A percentile compares a stretch with the other conserved stretches of the same genome.
Evolutionary conservation across 2,888 invertebrate genomes (phyloP).

Genomic region (Odontomyia ornata): DNA sequence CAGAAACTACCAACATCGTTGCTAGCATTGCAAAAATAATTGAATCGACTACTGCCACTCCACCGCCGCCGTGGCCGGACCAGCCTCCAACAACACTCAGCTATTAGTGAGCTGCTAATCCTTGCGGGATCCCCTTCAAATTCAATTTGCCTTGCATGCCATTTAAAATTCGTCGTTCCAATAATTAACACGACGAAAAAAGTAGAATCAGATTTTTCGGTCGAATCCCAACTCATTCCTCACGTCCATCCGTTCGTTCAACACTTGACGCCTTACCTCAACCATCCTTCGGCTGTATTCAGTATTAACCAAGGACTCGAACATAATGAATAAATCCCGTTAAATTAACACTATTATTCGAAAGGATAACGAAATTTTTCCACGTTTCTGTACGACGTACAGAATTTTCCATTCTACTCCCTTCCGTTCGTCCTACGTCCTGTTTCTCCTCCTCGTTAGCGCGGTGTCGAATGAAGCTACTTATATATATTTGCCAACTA

Average conservation of each 20-base stretch:
- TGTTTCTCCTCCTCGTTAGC: background rate
- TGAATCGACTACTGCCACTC: background rate
- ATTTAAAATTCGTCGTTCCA: conserved; percentile 18
- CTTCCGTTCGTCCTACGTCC: background rate
- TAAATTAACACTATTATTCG: conserved; percentile 41
- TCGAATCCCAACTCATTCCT: background rate
- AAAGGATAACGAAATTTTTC: conserved; percentile 32
- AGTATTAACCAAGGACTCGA: background rate
- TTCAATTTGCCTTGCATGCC: conserved; percentile 20
- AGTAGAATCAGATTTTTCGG: background rate
- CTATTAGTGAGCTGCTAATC: conserved; percentile 12
- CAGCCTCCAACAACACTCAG: background rate
- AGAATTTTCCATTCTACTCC: background rate
- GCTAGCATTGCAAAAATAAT: background rate
- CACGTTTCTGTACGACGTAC: background rate
- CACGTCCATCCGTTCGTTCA: background rate
- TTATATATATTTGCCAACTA: conserved; percentile 9
- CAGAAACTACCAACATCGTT: background rate
- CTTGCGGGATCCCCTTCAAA: background rate
- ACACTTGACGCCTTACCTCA: background rate
- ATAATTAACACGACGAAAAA: conserved; percentile 10
- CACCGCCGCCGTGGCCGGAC: background rate
- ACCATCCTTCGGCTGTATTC: too few relatives aligned
- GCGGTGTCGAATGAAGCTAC: conserved; percentile 3
- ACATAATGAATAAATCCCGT: conserved; percentile 36